phyloP scores from a whole-genome alignment of 2,888 invertebrate genomes.

The Pseudococcus viburni region DNA sequence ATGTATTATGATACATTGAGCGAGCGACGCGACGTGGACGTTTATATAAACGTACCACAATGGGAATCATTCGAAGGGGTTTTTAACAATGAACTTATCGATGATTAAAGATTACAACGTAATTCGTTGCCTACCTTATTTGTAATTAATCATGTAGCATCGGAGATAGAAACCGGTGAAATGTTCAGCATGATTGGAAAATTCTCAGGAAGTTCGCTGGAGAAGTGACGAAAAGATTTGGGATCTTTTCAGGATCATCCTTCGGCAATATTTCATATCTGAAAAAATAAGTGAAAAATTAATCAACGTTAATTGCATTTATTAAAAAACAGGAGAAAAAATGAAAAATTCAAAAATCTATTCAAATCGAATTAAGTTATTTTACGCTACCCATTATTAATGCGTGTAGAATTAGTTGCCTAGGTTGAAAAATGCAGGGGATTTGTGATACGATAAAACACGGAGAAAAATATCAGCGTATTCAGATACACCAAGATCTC shows the following conservation, averaged over 20 bases:
- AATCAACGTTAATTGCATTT: not conserved
- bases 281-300: not conserved
- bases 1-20: not conserved
- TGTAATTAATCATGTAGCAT: not conserved
- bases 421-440: too few relatives aligned
- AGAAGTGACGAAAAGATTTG: too few relatives aligned
- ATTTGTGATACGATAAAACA: too few relatives aligned
- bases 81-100: constrained; percentile 14
- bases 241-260: not conserved
- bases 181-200: not conserved
- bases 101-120: constrained; percentile 20
- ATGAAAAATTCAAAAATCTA: too few relatives aligned
- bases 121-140: not conserved
- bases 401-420: too few relatives aligned
- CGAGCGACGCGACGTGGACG: not conserved
- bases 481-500: too few relatives aligned
- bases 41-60: constrained; percentile 20
- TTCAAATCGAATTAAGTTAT: too few relatives aligned
- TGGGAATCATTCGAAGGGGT: not conserved
- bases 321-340: too few relatives aligned
- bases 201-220: not conserved
- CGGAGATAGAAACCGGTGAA: not conserved
- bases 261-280: not conserved
- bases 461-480: too few relatives aligned
- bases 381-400: too few relatives aligned